Evolutionary conservation across 2,113 vertebrate genomes (phyloP).

Genomic region (Chrysemys picta): DNA sequence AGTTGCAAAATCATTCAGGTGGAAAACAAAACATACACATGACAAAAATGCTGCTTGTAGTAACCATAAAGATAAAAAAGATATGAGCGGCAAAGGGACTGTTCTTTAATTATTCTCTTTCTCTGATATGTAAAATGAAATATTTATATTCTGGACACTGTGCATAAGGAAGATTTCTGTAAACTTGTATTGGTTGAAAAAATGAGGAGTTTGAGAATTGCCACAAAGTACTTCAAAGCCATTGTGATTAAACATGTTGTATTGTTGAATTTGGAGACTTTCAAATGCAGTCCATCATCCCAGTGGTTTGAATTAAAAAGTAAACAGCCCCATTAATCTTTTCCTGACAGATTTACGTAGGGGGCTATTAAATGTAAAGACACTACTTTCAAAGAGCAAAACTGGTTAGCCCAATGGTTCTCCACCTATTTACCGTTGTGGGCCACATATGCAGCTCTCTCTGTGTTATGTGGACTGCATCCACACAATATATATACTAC

Average conservation of each 20-base stretch:
- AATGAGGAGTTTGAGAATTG: constrained; percentile 39
- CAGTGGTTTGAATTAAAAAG: constrained; percentile 70
- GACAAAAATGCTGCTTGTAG: background rate
- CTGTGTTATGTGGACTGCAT: no score
- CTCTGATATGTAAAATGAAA: background rate
- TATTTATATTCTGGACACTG: background rate
- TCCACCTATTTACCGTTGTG: no score
- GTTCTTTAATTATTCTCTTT: constrained; percentile 32
- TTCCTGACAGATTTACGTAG: constrained; percentile 61
- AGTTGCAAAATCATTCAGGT: constrained; percentile 39
- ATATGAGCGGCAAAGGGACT: background rate
- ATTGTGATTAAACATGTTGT: constrained; percentile 56
- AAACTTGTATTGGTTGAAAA: constrained; percentile 40
- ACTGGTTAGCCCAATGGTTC: background rate
- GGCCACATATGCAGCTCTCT: no score
- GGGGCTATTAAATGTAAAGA: constrained; percentile 66
- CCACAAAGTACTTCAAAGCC: constrained; percentile 64
- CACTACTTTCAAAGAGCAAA: constrained; percentile 50
- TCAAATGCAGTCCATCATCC: constrained; percentile 52
- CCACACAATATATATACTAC: no score
- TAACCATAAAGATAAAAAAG: background rate
- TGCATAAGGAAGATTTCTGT: background rate
- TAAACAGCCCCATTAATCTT: constrained; percentile 73
- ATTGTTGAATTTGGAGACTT: constrained; percentile 63
- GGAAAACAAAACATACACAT: background rate